Percentiles rank a stretch among this genome's conserved stretches.
These are phyloP conservation scores for Salvelinus sp. DNA, from an alignment of 2,113 vertebrate species.

Conservation along the genomic window DNA sequence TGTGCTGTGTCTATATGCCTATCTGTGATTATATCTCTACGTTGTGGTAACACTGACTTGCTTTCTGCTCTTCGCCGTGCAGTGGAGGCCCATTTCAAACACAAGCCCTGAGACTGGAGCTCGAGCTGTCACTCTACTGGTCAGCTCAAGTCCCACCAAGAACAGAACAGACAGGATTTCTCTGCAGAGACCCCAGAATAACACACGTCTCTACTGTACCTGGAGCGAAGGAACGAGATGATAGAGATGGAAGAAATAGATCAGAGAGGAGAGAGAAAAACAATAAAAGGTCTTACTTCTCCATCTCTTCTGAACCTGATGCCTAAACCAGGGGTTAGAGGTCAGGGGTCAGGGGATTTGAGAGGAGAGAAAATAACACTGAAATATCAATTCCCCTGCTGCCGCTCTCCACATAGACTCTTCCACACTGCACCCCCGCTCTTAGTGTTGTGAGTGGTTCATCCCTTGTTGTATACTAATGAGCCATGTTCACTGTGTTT, in stretches of 20 bases:
- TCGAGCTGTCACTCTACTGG: constrained; percentile 19
- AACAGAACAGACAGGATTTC: constrained; percentile 28
- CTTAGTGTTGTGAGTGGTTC: constrained; percentile 60
- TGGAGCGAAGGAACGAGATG: background rate
- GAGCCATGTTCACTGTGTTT: constrained; percentile 55
- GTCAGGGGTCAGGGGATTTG: constrained; percentile 26
- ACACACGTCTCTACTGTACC: constrained; percentile 13
- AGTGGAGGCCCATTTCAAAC: constrained; percentile 99
- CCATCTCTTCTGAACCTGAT: background rate
- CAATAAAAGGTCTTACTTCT: constrained; percentile 18
- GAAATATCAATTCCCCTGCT: constrained; percentile 47
- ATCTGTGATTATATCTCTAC: background rate
- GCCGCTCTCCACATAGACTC: constrained; percentile 26
- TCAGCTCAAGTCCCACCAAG: constrained; percentile 30
- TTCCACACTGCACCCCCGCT: constrained; percentile 15
- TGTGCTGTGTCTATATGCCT: background rate
- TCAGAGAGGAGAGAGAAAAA: background rate
- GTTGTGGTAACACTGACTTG: background rate
- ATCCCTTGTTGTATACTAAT: constrained; percentile 27
- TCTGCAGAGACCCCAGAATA: constrained; percentile 16
- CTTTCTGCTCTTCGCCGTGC: constrained; percentile 44
- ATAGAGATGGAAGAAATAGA: background rate
- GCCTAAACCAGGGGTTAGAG: background rate
- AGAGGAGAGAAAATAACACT: too few relatives aligned
- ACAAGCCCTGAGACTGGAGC: constrained; percentile 84